phyloP scores from a whole-genome alignment of 2,888 invertebrate species.

The Ormyrus labotus region DNA sequence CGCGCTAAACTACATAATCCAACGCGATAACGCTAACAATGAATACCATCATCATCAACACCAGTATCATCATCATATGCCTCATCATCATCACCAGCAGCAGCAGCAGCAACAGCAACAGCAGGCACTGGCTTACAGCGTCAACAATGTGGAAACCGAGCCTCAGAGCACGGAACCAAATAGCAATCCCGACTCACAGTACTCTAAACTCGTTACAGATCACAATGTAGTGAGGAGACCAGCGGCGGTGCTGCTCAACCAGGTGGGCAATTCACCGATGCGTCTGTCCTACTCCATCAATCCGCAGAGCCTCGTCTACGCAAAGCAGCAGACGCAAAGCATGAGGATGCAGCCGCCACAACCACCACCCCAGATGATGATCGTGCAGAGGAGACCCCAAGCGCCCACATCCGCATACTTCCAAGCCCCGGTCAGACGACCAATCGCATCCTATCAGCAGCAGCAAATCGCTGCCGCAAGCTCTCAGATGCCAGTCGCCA shows the following conservation, averaged over 20 bases:
- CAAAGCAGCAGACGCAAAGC: constrained; percentile 24
- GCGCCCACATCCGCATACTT: not conserved
- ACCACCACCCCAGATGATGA: constrained; percentile 31
- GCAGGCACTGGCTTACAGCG: constrained; percentile 29
- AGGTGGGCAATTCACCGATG: constrained; percentile 59
- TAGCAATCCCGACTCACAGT: constrained; percentile 65
- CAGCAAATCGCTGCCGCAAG: not conserved
- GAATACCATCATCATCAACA: constrained; percentile 51
- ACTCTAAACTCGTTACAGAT: constrained; percentile 74
- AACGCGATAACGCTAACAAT: constrained; percentile 36
- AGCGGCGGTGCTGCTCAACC: constrained; percentile 31
- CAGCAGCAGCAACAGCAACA: constrained; percentile 28
- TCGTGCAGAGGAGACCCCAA: constrained; percentile 32
- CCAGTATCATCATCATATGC: constrained; percentile 41
- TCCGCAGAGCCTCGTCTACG: constrained; percentile 26
- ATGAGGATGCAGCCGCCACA: constrained; percentile 32
- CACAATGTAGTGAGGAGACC: constrained; percentile 57
- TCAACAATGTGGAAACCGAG: constrained; percentile 20
- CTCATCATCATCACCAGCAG: constrained; percentile 52
- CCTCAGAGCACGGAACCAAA: constrained; percentile 17
- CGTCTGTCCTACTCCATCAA: constrained; percentile 62
- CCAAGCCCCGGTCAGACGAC: constrained; percentile 57
- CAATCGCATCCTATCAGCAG: constrained; percentile 20
- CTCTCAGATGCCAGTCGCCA: not conserved
- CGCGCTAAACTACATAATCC: constrained; percentile 37